phyloP scores from a whole-genome alignment of 2,113 vertebrate species.

The Aptenodytes patagonicus region DNA sequence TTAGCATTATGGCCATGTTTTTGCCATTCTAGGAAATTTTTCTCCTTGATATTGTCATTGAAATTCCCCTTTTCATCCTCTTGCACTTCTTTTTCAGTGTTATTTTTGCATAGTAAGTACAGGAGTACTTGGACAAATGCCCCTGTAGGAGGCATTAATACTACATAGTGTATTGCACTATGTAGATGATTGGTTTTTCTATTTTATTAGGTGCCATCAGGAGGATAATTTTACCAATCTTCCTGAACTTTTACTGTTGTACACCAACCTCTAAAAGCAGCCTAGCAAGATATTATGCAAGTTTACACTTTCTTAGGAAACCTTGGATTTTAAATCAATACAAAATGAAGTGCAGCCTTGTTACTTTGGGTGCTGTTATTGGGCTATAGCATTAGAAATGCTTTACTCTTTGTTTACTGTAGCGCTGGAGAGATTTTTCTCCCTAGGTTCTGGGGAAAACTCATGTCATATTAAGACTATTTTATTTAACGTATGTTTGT shows the following conservation, averaged over 20 bases:
- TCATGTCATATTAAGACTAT: background rate
- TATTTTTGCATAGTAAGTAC: background rate
- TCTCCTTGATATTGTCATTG: background rate
- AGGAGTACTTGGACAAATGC: background rate
- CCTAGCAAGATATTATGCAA: background rate
- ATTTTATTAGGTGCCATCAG: background rate
- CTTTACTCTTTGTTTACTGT: background rate
- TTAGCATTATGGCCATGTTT: background rate
- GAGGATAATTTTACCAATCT: background rate
- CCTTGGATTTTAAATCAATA: background rate
- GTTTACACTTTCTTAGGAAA: background rate
- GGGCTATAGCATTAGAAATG: background rate
- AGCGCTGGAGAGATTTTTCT: background rate
- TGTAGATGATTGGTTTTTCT: background rate
- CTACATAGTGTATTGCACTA: background rate
- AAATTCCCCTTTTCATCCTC: background rate
- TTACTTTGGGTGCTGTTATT: background rate
- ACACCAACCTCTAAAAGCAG: background rate
- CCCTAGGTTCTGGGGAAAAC: background rate
- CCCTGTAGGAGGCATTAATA: background rate
- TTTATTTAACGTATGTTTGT: background rate
- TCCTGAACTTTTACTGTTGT: background rate
- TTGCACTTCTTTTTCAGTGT: background rate
- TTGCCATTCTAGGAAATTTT: background rate
- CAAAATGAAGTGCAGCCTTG: background rate